These are phyloP conservation scores for Clanis bilineata DNA, from an alignment of 2,888 invertebrate species.

Conservation along the genomic window DNA sequence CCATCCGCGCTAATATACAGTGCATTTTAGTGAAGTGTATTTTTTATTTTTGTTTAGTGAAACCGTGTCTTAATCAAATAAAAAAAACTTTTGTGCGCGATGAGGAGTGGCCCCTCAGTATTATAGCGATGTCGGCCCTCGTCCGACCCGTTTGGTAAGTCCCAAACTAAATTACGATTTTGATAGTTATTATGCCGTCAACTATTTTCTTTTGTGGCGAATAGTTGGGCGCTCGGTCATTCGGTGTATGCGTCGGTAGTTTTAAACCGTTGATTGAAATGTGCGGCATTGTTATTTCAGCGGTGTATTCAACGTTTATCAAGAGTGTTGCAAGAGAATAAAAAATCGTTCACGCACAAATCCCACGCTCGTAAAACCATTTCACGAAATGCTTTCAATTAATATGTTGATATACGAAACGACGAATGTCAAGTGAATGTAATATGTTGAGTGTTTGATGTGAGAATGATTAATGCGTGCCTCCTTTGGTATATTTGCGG, in stretches of 20 bases:
- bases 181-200: conserved; percentile 36
- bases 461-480: conserved; percentile 45
- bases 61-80: conserved; percentile 44
- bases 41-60: conserved; percentile 42
- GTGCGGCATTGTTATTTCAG: conserved; percentile 68
- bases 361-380: conserved; percentile 82
- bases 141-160: conserved; percentile 82
- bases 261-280: conserved; percentile 33
- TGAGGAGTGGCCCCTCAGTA: conserved; percentile 64
- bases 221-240: conserved; percentile 45
- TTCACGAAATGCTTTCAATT: conserved; percentile 80
- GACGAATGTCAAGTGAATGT: conserved; percentile 15
- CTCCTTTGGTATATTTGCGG: conserved; percentile 48
- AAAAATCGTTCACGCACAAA: conserved; percentile 73
- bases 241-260: conserved; percentile 35
- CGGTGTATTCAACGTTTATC: conserved; percentile 59
- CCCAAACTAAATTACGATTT: conserved; percentile 27
- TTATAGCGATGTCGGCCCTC: conserved; percentile 82
- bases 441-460: conserved; percentile 36
- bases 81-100: conserved; percentile 68
- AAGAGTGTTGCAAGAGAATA: conserved; percentile 61
- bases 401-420: conserved; percentile 24
- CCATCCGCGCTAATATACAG: conserved; percentile 38
- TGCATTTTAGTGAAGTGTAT: conserved; percentile 62
- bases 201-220: conserved; percentile 47